Base-by-base conservation (phyloP, 1,140 invertebrate genomes). In the Glossosoma conforme region DNA sequence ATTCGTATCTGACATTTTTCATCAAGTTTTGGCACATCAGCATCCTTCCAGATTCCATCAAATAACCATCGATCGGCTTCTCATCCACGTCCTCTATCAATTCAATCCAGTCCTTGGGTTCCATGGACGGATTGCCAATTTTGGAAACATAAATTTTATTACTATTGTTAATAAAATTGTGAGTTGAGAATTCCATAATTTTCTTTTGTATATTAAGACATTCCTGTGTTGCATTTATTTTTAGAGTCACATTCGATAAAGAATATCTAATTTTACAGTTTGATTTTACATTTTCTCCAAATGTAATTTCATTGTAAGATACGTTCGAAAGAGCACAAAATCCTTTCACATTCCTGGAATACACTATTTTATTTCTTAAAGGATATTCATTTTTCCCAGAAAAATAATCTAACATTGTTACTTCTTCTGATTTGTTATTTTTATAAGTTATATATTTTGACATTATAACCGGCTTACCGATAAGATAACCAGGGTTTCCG, bases 401-500 rank as follows among this genome's bases (percentile, higher is more conserved):
- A 58, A 61, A 36, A 44, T 46, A 48, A 59, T 60, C 25, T 41
- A 32, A 48, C 60, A 60, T 32, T 22, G 44, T 55, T 32, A 65
- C 44, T 50, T 56, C 50, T 60, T 69, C 43, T 48, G 43, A 17
- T 58, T 50, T 50, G 15, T 48, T 59, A 17, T 60, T 61, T 41
- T 62, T 54, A 43, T 55, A 17, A 35, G 44, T 35, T 50, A 52
- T 53, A 43, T 69, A 59, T 22, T 52, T 63, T 13, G 76, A 80
- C 43, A 75, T 68, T 44, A 85, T 66, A 20, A 88, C 71, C 2
- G 84, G 83, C 59, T 78, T 79, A 4, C 78, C 79, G 6, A 70
- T 41, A 8, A 77, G 58, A 60, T 87, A 87, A 3, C 85, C 84
- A 11, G 84, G 82, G 66, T 83, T 84, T 38, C 85, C 85, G 65